Evolutionary conservation across 2,888 invertebrate genomes (phyloP), one percentile per base, ranked within the genome.

Genomic region (Antheraea yamamai): DNA sequence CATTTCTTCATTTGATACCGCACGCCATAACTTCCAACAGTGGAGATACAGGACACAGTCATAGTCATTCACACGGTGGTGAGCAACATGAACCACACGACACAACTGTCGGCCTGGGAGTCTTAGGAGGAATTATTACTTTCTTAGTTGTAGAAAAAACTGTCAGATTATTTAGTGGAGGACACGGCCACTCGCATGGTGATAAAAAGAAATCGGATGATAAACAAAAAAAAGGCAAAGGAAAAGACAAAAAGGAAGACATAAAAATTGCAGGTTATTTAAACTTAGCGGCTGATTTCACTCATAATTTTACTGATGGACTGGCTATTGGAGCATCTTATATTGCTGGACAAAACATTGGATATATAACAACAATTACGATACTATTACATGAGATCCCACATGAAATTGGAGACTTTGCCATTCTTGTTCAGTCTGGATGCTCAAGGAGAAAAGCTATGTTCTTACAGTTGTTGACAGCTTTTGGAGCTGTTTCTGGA

Each of bases 401-500:
- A 58, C 99, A 99, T 95, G 99, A 99, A 95, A 99, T 99, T 88
- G 99, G 99, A 64, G 99, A 99, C 91, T 99, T 99, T 95, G 99
- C 99, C 20, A 99, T 99, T 89, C 96, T 99, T 75, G 97, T 99
- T 76, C 99, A 99, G 91, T 99, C 99, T 72, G 99, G 99, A 39
- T 99, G 99, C 88, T 97, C 97, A 14, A 96, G 98, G 82, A 97
- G 95, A 87, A 99, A 99, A 95, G 99, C 99, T 0, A 99, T 99
- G 97, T 90, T 97, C 85, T 95, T 99, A 76, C 99, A 99, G 89
- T 95, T 99, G 78, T 95, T 98, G 10, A 99, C 99, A 64, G 99
- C 99, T 1, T 87, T 99, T 76, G 99, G 99, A 78, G 99, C 99
- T 39, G 88, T 99, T 77, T 96, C 98, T 77, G 99, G 99, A 80